These are phyloP conservation scores for Beaufortia kweichowensis DNA, from an alignment of 2,113 vertebrate species.

Conservation along the genomic window DNA sequence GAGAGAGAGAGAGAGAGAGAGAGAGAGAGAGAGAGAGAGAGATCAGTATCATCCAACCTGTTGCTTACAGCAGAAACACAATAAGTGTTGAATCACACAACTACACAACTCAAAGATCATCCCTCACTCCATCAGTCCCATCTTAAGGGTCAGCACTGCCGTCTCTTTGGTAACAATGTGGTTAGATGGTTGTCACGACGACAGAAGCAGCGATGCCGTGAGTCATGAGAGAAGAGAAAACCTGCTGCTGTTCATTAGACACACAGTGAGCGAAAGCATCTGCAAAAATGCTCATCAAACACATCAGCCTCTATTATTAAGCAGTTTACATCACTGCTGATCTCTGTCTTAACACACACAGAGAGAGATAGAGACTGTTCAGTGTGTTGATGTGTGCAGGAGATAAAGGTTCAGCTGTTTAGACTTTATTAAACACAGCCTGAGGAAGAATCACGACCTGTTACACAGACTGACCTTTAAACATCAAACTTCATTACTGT, in stretches of 20 bases:
- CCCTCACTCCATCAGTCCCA: not conserved
- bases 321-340: constrained; percentile 23
- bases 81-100: no score
- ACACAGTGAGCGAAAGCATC: not conserved
- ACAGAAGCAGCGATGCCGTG: not conserved
- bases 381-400: no score
- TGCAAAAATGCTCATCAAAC: not conserved
- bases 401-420: no score
- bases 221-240: constrained; percentile 28
- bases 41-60: no score
- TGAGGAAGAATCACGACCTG: no score
- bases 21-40: no score
- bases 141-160: not conserved
- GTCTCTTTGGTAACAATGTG: constrained; percentile 21
- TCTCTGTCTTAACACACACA: constrained; percentile 9
- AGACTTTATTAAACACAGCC: no score
- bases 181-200: constrained; percentile 22
- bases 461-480: no score
- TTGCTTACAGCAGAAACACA: no score
- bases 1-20: no score
- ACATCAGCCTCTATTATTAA: not conserved
- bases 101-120: no score
- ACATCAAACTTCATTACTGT: no score
- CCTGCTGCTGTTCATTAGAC: not conserved
- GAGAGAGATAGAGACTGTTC: not conserved